These are phyloP conservation scores for Thryonomys swinderianus DNA, from an alignment of 2,113 vertebrate species.

Conservation along the genomic window DNA sequence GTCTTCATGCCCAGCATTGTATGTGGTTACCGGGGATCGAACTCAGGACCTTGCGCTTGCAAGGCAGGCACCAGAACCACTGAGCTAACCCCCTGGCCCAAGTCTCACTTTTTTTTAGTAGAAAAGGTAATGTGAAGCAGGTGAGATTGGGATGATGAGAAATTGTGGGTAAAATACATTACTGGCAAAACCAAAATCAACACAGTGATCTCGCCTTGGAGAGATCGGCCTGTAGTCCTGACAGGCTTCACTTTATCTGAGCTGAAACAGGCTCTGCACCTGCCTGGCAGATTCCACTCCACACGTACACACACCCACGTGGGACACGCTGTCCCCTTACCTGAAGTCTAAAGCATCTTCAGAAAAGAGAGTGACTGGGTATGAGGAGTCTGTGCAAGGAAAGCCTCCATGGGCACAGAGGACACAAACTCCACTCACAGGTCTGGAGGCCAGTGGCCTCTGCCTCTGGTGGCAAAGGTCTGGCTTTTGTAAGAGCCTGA, in stretches of 20 bases:
- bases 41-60: too few relatives aligned
- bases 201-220: neutral
- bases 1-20: too few relatives aligned
- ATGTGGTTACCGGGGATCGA: too few relatives aligned
- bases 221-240: neutral
- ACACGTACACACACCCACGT: neutral
- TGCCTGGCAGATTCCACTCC: neutral
- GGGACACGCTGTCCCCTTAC: neutral
- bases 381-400: neutral
- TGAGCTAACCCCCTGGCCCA: too few relatives aligned
- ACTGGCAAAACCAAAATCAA: conserved; percentile 15
- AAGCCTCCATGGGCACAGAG: neutral
- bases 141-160: neutral
- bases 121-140: neutral
- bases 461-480: neutral
- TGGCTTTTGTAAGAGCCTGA: neutral
- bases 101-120: neutral
- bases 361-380: neutral
- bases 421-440: neutral
- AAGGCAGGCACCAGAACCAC: too few relatives aligned
- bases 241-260: neutral
- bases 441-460: neutral
- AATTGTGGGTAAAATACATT: neutral
- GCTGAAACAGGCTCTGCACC: neutral
- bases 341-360: neutral